Base-by-base conservation (phyloP, 2,797 vertebrate genomes). In the Macropodus opercularis region DNA sequence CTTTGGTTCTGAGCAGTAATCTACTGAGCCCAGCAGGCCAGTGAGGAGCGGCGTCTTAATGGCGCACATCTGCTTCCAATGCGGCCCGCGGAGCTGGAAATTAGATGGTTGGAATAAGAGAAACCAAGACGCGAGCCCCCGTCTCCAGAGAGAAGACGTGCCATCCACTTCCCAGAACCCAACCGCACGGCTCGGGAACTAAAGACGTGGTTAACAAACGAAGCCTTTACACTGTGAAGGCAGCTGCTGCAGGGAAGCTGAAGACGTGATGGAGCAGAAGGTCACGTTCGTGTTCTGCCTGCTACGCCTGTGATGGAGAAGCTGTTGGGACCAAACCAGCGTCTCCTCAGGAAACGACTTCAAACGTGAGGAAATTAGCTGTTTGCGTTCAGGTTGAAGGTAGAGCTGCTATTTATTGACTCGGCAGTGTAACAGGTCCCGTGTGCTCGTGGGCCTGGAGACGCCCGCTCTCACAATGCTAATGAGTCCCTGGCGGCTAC, bases 11-110 rank as follows among this genome's bases (percentile, higher is more conserved):
- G 79, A 36, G 74, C 68, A 46, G 68, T 62, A 80, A 80, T 75
- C 68, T 78, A 70, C 83, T 72, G 72, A 79, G 75, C 71, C 67
- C 64, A 39, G 68, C 22, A 67, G 65, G 81, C 76, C 80, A 88
- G 62, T 63, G 78, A 81, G 84, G 68, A 75, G 46, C 70, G 43
- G 69, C 23, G 64, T 35, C 42, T 64, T 90, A 91, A 91, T 90
- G 65, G 63, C 42, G 60, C 81, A 81, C 91, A 92, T 85, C 88
- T 92, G 91, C 86, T 75, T 63, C 65, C 80, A 77, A 76, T 80
- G 79, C 63, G 72, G 57, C 74, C 64, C 53, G 65, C 87, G 68
- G 70, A 86, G 64, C 51, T 70, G 59, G 55, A 87, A 87, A 90
- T 84, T 56, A 89, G 77, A 85, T 54, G 84, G 35, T 71, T 85